Conservation (phyloP, 2,113 vertebrate genomes). For the Megalops atlanticus region DNA sequence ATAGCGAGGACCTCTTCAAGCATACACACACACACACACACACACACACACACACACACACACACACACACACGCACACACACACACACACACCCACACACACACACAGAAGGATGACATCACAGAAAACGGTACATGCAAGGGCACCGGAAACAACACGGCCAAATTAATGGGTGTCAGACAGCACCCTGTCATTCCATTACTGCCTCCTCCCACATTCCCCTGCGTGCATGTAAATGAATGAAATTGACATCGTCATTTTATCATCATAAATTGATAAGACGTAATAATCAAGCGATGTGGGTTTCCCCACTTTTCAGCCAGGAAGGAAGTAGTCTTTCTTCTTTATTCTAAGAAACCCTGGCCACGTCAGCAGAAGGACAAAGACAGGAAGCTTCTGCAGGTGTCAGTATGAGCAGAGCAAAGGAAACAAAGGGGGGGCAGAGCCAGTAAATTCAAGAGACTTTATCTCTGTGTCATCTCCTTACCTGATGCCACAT, state of each 20-base stretch:
- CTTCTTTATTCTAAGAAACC: slow-evolving; percentile 32
- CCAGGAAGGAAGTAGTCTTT: slow-evolving; percentile 40
- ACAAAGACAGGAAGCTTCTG: background rate
- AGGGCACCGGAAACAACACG: too few relatives aligned
- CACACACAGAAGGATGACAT: background rate
- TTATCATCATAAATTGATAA: background rate
- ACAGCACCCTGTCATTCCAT: background rate
- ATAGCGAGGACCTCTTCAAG: too few relatives aligned
- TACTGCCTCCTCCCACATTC: background rate
- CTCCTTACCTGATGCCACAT: background rate
- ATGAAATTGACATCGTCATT: background rate
- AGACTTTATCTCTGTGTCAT: background rate
- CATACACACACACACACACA: background rate
- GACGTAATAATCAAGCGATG: background rate
- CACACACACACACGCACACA: background rate
- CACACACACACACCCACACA: background rate
- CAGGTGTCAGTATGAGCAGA: background rate
- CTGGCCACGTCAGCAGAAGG: background rate
- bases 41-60: background rate
- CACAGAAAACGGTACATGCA: background rate
- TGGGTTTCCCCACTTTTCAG: background rate
- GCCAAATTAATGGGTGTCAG: background rate
- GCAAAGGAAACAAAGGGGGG: too few relatives aligned
- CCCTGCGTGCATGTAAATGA: background rate
- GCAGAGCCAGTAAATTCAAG: background rate